A percentile compares a stretch with the other conserved stretches of the same genome.
phyloP scores from a whole-genome alignment of 2,888 invertebrate species.

The Ptychoptera albimana region DNA sequence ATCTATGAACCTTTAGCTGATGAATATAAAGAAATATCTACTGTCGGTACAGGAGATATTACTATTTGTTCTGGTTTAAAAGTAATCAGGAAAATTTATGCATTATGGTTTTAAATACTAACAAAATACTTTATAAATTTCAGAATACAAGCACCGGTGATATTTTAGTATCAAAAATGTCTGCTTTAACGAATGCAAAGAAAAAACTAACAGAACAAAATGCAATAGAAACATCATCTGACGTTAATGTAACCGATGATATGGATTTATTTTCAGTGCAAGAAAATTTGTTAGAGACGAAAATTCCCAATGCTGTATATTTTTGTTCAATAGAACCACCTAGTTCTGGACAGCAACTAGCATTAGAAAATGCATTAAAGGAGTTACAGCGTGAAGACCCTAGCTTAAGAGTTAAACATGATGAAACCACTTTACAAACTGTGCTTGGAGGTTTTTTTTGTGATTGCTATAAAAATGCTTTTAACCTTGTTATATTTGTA shows the following conservation, averaged over 20 bases:
- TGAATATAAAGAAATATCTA: constrained; percentile 61
- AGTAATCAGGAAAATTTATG: constrained; percentile 29
- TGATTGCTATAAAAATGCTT: background rate
- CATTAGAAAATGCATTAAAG: constrained; percentile 63
- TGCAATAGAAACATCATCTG: constrained; percentile 2
- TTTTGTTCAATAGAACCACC: constrained; percentile 92
- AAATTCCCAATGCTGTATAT: constrained; percentile 87
- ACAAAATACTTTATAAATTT: constrained; percentile 1
- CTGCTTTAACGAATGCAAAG: constrained; percentile 42
- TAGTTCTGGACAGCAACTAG: constrained; percentile 52
- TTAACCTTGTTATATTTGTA: constrained; percentile 1
- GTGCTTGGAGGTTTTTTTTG: constrained; percentile 50
- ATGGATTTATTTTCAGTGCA: constrained; percentile 12
- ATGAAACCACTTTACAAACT: constrained; percentile 73
- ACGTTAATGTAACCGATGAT: constrained; percentile 21
- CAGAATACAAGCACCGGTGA: constrained; percentile 60
- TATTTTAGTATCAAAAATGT: constrained; percentile 44
- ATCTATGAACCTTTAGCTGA: constrained; percentile 68
- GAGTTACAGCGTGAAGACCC: constrained; percentile 85
- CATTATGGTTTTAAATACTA: constrained; percentile 1
- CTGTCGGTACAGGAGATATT: constrained; percentile 63
- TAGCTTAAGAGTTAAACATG: constrained; percentile 57
- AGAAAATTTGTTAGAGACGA: constrained; percentile 37
- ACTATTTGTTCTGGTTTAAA: constrained; percentile 78
- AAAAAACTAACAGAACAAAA: constrained; percentile 22